Conservation (phyloP, 1,140 invertebrate species). For the Wiebesia pumilae region DNA sequence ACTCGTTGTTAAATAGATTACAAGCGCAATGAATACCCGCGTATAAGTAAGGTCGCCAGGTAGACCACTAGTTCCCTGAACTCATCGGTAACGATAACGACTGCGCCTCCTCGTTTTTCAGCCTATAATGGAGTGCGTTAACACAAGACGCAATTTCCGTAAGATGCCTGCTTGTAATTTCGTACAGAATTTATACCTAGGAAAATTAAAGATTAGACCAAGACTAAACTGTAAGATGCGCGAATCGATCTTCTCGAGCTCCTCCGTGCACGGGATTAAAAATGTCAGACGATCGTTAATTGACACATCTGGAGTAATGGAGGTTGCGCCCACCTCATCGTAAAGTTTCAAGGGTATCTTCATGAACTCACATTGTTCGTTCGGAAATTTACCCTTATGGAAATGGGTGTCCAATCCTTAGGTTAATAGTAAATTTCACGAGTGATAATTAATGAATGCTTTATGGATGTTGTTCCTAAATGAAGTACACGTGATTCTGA, state of each 20-base stretch:
- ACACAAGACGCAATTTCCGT: slow-evolving; percentile 64
- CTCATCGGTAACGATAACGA: slow-evolving; percentile 66
- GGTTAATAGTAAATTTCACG: slow-evolving; percentile 21
- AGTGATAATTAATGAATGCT: slow-evolving; percentile 43
- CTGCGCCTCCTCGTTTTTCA: slow-evolving; percentile 3
- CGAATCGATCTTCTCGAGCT: slow-evolving; percentile 13
- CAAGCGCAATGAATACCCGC: too few species aligned
- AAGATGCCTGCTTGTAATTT: slow-evolving; percentile 25
- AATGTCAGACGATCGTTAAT: slow-evolving; percentile 33
- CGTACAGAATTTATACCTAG: background rate
- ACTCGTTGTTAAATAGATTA: background rate
- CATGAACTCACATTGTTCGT: background rate
- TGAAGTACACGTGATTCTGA: background rate
- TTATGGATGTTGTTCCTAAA: slow-evolving; percentile 39
- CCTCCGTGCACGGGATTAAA: slow-evolving; percentile 29
- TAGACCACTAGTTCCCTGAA: slow-evolving; percentile 57
- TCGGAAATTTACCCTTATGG: slow-evolving; percentile 17
- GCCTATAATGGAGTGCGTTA: slow-evolving; percentile 71
- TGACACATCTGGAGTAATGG: background rate
- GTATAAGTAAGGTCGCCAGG: background rate
- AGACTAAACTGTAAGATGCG: background rate
- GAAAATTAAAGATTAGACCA: slow-evolving; percentile 4
- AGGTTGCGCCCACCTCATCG: background rate
- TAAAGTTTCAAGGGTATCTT: background rate
- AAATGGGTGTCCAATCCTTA: slow-evolving; percentile 15